Percentiles rank a stretch among this genome's conserved stretches.
Conservation (phyloP, 1,140 invertebrate species). For the Drosophila nasuta region DNA sequence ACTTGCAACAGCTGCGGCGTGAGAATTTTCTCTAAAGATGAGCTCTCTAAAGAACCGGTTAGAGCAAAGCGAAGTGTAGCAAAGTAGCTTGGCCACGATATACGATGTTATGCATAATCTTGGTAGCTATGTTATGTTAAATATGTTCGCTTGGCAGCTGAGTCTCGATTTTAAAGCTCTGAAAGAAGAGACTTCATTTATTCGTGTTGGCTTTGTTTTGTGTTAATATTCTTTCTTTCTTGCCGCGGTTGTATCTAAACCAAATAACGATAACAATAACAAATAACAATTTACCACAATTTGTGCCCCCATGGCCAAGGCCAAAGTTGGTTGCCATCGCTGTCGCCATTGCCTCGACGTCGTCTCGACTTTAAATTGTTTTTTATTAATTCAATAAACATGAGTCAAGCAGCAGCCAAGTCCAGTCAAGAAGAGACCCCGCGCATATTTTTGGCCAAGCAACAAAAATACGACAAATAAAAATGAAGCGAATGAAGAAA, state of each 20-base stretch:
- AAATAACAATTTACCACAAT: constrained; percentile 2
- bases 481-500: not conserved
- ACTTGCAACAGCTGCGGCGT: constrained; percentile 17
- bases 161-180: not conserved
- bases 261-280: constrained; percentile 1
- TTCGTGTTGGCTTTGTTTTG: not conserved
- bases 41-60: constrained; percentile 8
- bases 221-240: not conserved
- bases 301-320: constrained; percentile 29
- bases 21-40: constrained; percentile 10
- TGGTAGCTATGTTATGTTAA: too few species aligned
- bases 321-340: constrained; percentile 12
- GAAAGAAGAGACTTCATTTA: not conserved
- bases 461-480: not conserved
- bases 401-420: constrained; percentile 31
- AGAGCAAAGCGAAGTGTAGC: not conserved
- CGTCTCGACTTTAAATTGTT: constrained; percentile 37
- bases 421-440: not conserved
- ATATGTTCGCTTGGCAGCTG: not conserved
- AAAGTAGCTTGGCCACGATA: not conserved
- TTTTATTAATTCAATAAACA: constrained; percentile 58
- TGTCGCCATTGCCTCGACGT: not conserved
- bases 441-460: not conserved
- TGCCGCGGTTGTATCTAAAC: not conserved
- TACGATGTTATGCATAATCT: constrained; percentile 1